Evolutionary conservation across 2,888 invertebrate genomes (phyloP), one percentile per base, ranked within the genome.

Genomic region (Chrysomela aeneicollis): DNA sequence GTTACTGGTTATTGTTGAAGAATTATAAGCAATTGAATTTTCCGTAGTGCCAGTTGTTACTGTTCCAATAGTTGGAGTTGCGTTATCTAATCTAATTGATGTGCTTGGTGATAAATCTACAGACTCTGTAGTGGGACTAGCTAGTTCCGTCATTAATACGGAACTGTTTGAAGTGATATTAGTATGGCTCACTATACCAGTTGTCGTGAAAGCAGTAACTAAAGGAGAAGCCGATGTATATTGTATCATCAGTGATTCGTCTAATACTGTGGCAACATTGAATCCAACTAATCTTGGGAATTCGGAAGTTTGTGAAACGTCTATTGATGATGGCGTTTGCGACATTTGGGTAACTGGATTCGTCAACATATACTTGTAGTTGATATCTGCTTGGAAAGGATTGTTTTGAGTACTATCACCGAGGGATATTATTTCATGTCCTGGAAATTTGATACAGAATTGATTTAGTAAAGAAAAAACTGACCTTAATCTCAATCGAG

Each of bases 11-110:
- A n/a, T 17, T 26, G 53, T 10, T 18, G 17, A 19, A 8, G 30
- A n/a, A 19, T 42, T 30, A 22, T 15, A 15, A 37, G 21, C 50
- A 32, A 8, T 46, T 22, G 15, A 10, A 35, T 4, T 9, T 9
- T 9, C 10, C 10, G 32, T 35, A 35, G 9, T 9, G 32, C 32
- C 55, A 55, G 55, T 42, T 42, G 55, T 54, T 54, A 54, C 15
- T 19, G 35, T 15, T 18, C 53, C 35, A 54, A 35, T 55, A 5
- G 8, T 37, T 55, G 55, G 15, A 55, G 55, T 42, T 15, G 55
- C 18, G 15, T 22, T 15, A 5, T 10, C 22, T 9, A 1, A 6
- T 18, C 30, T 21, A 10, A 17, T n/a, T n/a, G n/a, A 15, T 30
- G 51, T n/a, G 8, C 15, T 53, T 6, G 19, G 18, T 6, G 4